phyloP scores from a whole-genome alignment of 2,113 vertebrate genomes.

The Panthera uncia region DNA sequence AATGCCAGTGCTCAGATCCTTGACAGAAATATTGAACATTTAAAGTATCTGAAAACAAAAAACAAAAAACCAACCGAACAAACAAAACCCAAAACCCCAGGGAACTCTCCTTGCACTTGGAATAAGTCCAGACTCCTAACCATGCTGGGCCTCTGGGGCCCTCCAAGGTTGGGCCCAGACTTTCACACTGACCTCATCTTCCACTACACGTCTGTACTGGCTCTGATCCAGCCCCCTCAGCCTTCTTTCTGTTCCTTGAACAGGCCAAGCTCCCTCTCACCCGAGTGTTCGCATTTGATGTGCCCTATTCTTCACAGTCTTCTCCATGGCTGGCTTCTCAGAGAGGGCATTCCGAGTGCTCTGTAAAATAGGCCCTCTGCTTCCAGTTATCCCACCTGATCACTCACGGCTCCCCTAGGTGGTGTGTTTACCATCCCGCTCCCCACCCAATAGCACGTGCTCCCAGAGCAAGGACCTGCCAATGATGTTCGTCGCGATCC shows the following conservation, averaged over 20 bases:
- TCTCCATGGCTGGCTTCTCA: not conserved
- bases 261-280: not conserved
- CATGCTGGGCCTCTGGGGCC: too few species aligned
- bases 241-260: not conserved
- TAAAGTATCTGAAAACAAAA: not conserved
- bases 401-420: not conserved
- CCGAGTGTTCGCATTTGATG: not conserved
- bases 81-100: not conserved
- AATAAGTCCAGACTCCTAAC: not conserved
- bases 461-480: not conserved
- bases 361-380: not conserved
- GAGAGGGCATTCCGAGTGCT: not conserved
- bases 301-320: not conserved
- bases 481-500: not conserved
- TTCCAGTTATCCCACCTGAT: not conserved
- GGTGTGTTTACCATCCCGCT: not conserved
- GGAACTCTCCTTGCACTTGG: not conserved
- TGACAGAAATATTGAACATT: not conserved
- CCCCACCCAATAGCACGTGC: not conserved
- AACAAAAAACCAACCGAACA: not conserved
- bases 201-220: not conserved
- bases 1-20: not conserved
- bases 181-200: not conserved
- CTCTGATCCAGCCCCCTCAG: not conserved
- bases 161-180: not conserved